Base-by-base conservation (phyloP, 1,140 invertebrate genomes). In the Drosophila lacertosa region DNA sequence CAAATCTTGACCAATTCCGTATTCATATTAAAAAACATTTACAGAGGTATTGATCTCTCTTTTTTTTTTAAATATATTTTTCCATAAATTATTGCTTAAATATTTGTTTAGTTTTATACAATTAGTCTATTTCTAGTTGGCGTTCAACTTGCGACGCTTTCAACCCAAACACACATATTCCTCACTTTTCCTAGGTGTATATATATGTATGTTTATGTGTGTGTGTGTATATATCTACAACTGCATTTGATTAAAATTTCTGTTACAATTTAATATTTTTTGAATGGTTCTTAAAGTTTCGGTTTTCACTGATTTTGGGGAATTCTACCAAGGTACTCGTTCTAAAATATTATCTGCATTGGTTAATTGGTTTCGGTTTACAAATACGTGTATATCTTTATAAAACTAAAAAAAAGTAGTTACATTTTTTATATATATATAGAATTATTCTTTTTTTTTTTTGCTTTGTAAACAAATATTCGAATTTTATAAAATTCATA, bases 81-180 rank as follows among this genome's bases (percentile, higher is more conserved):
- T 81, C 45, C 69, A 88, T 84, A 84, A 84, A 77, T 84, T 88
- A 84, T 81, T 84, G 55, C 81, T 86, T 84, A 84, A 81, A 77
- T 84, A 84, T 53, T 10, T 15, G 66, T 70, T 67, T 57, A n/a
- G 18, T 57, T 86, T 81, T 84, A 77, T 77, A 84, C 81, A 84
- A 84, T 84, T 84, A 84, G 77, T 65, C 81, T 84, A 81, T 53
- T 42, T 65, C 77, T 84, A 81, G 50, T 42, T 15, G 50, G 67
- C 59, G 42, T 48, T 55, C 26, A 70, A 57, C n/a, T 48, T 26
- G 40, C 47, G 42, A 63, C 63, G 55, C 55, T 51, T 66, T 55
- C 40, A 66, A 74, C 60, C 64, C 48, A 74, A 70, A 73, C 44
- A 77, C 64, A 29, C 42, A 22, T 35, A 51, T 59, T 55, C 32